A percentile compares a stretch with the other conserved stretches of the same genome.
These are phyloP conservation scores for Otis tarda DNA, from an alignment of 2,113 vertebrate genomes.

Conservation along the genomic window DNA sequence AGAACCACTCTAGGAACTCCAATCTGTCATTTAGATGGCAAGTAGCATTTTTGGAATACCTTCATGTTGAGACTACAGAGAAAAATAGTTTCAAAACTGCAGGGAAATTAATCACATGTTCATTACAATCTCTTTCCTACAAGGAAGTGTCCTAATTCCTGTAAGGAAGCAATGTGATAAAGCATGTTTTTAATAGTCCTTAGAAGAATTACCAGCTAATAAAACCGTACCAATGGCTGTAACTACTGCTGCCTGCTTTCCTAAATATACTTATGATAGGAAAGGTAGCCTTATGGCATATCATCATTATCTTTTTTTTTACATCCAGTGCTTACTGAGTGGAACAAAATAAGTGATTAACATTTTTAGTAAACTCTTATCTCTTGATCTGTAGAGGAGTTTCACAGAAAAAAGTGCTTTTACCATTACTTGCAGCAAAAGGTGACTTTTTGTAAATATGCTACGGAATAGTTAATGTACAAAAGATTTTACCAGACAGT, in stretches of 20 bases:
- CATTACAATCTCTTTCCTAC: neutral
- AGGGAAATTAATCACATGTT: neutral
- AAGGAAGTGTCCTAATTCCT: neutral
- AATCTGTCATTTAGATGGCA: neutral
- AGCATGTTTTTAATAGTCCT: neutral
- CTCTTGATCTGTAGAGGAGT: neutral
- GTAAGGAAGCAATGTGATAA: neutral
- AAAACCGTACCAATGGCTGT: neutral
- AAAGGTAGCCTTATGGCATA: neutral
- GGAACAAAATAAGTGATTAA: neutral
- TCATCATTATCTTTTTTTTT: neutral
- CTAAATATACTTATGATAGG: neutral
- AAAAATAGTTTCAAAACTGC: neutral
- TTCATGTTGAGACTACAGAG: neutral
- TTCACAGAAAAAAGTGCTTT: neutral
- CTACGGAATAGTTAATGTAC: neutral
- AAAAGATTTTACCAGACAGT: neutral
- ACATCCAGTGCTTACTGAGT: neutral
- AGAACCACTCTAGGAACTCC: neutral
- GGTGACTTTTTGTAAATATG: neutral
- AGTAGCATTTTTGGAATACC: neutral
- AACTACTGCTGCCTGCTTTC: neutral
- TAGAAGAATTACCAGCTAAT: neutral
- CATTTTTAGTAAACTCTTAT: neutral
- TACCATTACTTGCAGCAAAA: neutral